These are phyloP conservation scores for Catharus ustulatus DNA, from an alignment of 2,797 vertebrate genomes.

Conservation along the genomic window DNA sequence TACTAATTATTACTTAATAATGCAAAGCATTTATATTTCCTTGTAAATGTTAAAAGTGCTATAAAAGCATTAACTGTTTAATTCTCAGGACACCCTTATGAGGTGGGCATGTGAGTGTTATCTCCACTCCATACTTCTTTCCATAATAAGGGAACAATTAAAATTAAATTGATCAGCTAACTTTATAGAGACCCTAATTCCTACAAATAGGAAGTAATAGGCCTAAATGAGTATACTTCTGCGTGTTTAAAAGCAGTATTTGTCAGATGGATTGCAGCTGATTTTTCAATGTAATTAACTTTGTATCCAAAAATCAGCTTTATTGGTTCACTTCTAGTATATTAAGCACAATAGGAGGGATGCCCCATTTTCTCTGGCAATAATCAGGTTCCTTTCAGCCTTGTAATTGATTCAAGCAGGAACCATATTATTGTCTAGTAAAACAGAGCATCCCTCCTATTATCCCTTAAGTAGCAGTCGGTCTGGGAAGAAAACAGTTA, in stretches of 20 bases:
- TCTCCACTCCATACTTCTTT: constrained; percentile 61
- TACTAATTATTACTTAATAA: constrained; percentile 49
- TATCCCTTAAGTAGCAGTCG: constrained; percentile 75
- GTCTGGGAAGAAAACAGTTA: constrained; percentile 72
- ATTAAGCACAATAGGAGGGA: constrained; percentile 71
- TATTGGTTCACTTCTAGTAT: constrained; percentile 74
- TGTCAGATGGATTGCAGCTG: constrained; percentile 69
- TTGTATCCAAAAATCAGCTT: constrained; percentile 75
- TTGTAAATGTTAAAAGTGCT: constrained; percentile 20
- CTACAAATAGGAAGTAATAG: constrained; percentile 73
- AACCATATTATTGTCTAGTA: constrained; percentile 73
- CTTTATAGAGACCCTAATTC: constrained; percentile 68
- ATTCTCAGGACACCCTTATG: constrained; percentile 25
- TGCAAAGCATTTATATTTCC: constrained; percentile 9
- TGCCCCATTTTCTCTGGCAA: constrained; percentile 69
- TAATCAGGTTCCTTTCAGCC: constrained; percentile 73
- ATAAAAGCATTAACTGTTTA: constrained; percentile 35
- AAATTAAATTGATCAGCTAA: constrained; percentile 73
- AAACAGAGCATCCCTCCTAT: constrained; percentile 71
- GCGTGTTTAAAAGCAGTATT: constrained; percentile 71
- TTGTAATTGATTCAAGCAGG: constrained; percentile 72
- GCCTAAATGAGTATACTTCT: constrained; percentile 74
- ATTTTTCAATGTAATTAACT: constrained; percentile 80
- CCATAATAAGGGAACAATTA: constrained; percentile 74
- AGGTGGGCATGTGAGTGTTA: constrained; percentile 7